Evolutionary conservation across 1,140 invertebrate species (phyloP).

Genomic region (Bicyclus anynana): DNA sequence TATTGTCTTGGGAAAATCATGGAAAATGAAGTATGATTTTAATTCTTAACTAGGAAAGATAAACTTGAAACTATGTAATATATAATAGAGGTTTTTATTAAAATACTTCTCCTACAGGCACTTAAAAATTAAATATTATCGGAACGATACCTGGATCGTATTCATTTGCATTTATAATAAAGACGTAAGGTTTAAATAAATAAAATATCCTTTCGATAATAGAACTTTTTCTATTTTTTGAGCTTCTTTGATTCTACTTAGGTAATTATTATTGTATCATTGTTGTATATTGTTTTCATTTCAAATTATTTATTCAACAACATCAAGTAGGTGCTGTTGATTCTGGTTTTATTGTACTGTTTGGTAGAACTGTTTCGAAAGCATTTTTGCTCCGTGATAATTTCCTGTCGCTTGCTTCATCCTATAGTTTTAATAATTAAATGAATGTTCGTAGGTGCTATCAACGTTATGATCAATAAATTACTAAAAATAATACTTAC

Average conservation of each 20-base stretch:
- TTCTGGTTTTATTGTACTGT: slow-evolving; percentile 29
- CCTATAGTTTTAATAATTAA: slow-evolving; percentile 13
- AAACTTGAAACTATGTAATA: neutral
- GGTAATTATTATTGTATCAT: too few species aligned
- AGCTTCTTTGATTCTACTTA: too few species aligned
- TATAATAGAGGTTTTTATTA: neutral
- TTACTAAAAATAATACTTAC: slow-evolving; percentile 45
- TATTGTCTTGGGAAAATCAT: neutral
- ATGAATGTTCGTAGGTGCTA: neutral
- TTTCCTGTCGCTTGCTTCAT: neutral
- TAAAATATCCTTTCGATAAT: slow-evolving; percentile 8
- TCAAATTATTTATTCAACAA: neutral
- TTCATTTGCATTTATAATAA: slow-evolving; percentile 30
- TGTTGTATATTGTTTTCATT: neutral
- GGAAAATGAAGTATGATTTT: slow-evolving; percentile 56
- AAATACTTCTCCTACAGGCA: too few species aligned
- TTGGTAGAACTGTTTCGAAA: slow-evolving; percentile 44
- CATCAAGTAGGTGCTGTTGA: slow-evolving; percentile 45
- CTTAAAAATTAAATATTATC: neutral
- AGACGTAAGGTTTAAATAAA: neutral
- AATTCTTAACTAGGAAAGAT: neutral
- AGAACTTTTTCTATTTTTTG: slow-evolving; percentile 47
- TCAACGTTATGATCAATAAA: neutral
- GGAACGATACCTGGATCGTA: slow-evolving; percentile 26
- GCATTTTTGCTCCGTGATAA: neutral